Evolutionary conservation across 2,797 vertebrate genomes (phyloP).

Genomic region (Myoxocephalus aenaeus): DNA sequence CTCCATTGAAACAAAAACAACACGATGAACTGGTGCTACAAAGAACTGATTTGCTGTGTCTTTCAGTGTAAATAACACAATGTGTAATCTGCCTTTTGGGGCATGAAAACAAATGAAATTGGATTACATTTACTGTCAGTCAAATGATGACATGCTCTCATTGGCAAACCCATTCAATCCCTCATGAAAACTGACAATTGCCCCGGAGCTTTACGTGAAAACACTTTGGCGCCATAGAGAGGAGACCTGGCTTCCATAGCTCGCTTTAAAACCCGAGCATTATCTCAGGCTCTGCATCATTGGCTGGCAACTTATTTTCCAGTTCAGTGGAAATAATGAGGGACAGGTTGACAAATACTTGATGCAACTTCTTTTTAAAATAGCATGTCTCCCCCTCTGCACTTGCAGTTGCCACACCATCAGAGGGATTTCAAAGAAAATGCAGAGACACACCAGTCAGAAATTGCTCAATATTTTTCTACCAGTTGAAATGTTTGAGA

Average conservation of each 20-base stretch:
- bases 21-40: constrained; percentile 44
- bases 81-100: constrained; percentile 56
- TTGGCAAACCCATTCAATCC: constrained; percentile 49
- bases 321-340: constrained; percentile 82
- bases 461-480: constrained; percentile 54
- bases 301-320: constrained; percentile 85
- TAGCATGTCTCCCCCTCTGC: constrained; percentile 42
- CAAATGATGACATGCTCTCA: constrained; percentile 55
- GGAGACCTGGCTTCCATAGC: constrained; percentile 74
- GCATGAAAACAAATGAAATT: constrained; percentile 60
- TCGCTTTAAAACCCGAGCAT: constrained; percentile 75
- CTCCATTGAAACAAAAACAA: constrained; percentile 41
- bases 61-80: constrained; percentile 60
- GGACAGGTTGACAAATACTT: constrained; percentile 82
- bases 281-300: constrained; percentile 75
- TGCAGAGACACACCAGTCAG: constrained; percentile 50
- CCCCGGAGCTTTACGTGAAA: constrained; percentile 60
- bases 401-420: constrained; percentile 70
- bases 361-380: constrained; percentile 73
- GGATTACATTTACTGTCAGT: constrained; percentile 63
- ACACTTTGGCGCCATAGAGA: constrained; percentile 62
- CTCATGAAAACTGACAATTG: constrained; percentile 63
- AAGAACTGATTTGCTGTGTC: constrained; percentile 54
- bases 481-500: constrained; percentile 58
- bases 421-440: constrained; percentile 60